phyloP scores from a whole-genome alignment of 2,888 invertebrate species.

The Drosophila trichaetosa region DNA sequence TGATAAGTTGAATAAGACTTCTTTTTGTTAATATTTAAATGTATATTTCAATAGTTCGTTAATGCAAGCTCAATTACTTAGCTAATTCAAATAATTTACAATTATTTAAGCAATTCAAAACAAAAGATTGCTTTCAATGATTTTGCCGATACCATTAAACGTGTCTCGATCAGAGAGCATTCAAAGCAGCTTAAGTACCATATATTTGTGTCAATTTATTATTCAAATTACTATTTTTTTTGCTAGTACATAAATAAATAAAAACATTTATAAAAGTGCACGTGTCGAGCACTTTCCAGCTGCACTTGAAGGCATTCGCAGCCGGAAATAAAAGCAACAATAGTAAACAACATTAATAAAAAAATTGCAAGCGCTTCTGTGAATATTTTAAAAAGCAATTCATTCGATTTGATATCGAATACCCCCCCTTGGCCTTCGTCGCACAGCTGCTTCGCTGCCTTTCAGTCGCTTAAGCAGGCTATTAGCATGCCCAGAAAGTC shows the following conservation, averaged over 20 bases:
- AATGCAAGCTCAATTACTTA: background rate
- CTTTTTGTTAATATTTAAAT: background rate
- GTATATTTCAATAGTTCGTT: background rate
- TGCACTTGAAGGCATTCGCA: slow-evolving; percentile 9
- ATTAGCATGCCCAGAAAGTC: slow-evolving; percentile 68
- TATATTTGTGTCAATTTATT: background rate
- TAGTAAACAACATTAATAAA: slow-evolving; percentile 24
- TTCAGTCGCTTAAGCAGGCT: slow-evolving; percentile 58
- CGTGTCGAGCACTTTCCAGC: slow-evolving; percentile 22
- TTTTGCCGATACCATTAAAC: too few relatives aligned
- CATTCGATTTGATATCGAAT: slow-evolving; percentile 52
- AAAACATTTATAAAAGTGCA: background rate
- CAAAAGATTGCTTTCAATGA: too few relatives aligned
- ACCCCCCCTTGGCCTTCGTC: slow-evolving; percentile 22
- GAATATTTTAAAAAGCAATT: slow-evolving; percentile 63
- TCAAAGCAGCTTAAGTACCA: background rate
- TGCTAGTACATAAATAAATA: background rate
- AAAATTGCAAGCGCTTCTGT: slow-evolving; percentile 43
- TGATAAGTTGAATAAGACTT: background rate
- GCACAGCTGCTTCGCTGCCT: background rate
- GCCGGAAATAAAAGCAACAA: slow-evolving; percentile 35
- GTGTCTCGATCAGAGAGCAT: background rate
- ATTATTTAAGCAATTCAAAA: background rate
- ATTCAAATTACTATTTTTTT: background rate
- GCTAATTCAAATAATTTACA: background rate